Percentiles rank a stretch among this genome's conserved stretches.
Evolutionary conservation across 2,113 vertebrate species (phyloP).

Genomic region (Nicator chloris): DNA sequence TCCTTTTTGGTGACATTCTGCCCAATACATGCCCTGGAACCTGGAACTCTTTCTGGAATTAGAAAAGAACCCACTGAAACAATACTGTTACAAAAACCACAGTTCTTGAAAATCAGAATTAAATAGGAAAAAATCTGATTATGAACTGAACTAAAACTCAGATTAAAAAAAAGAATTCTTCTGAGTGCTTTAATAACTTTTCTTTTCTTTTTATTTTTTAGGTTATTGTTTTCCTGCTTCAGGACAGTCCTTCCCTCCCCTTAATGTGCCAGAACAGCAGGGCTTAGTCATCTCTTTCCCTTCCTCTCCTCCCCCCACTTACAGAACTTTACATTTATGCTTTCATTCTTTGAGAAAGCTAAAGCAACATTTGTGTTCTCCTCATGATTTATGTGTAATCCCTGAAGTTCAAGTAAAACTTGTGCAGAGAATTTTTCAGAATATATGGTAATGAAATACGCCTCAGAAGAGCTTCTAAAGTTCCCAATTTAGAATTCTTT

Average conservation of each 20-base stretch:
- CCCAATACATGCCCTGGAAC: not conserved
- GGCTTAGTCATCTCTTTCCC: constrained; percentile 13
- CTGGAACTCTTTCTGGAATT: not conserved
- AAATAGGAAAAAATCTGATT: not conserved
- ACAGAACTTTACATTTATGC: constrained; percentile 22
- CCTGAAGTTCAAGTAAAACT: constrained; percentile 24
- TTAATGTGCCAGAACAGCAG: constrained; percentile 20
- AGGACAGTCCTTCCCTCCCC: constrained; percentile 19
- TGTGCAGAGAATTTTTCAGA: not conserved
- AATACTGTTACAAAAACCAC: not conserved
- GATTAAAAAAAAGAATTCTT: not conserved
- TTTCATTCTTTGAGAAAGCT: constrained; percentile 1
- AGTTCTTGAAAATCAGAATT: not conserved
- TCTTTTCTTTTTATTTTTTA: constrained; percentile 37
- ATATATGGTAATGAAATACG: not conserved
- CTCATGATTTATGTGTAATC: not conserved
- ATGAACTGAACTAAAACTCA: not conserved
- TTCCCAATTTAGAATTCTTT: not conserved
- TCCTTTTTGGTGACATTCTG: not conserved
- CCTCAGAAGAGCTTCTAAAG: not conserved
- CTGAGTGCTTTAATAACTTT: not conserved
- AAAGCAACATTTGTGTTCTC: constrained; percentile 8
- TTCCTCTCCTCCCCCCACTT: not conserved
- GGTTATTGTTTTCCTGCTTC: constrained; percentile 47
- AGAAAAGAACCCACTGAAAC: not conserved